These are phyloP conservation scores for Phoeniculus purpureus DNA, from an alignment of 2,797 vertebrate species.

Conservation along the genomic window DNA sequence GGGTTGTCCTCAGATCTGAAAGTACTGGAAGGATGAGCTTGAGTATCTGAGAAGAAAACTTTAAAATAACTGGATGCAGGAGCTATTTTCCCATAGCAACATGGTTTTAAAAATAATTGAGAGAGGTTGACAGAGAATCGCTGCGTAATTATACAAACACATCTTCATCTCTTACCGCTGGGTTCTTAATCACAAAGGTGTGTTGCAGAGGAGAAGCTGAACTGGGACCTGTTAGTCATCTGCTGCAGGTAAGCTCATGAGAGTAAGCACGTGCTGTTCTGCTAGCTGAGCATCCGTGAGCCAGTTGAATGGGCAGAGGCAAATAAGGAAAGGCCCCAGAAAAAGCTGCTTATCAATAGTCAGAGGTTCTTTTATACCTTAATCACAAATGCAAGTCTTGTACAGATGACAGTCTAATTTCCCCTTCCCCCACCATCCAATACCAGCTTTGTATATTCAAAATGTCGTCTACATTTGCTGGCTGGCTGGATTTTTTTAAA, in stretches of 20 bases:
- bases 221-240: neutral
- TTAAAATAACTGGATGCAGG: slow-evolving; percentile 21
- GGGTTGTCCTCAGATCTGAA: neutral
- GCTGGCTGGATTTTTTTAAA: neutral
- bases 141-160: neutral
- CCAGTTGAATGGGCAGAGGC: neutral
- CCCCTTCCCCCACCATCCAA: neutral
- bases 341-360: neutral
- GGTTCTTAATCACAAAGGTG: neutral
- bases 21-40: neutral
- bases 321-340: neutral
- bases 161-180: neutral
- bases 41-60: slow-evolving; percentile 2
- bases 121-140: slow-evolving; percentile 11
- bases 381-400: neutral
- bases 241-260: neutral
- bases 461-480: neutral
- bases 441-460: neutral
- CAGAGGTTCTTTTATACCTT: neutral
- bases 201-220: neutral
- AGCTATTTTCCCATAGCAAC: slow-evolving; percentile 46
- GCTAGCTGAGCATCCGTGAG: neutral
- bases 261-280: neutral
- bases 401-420: neutral
- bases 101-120: slow-evolving; percentile 45